Percentiles rank a stretch among this genome's conserved stretches.
phyloP scores from a whole-genome alignment of 2,888 invertebrate genomes.

The Mechanitis messenoides region DNA sequence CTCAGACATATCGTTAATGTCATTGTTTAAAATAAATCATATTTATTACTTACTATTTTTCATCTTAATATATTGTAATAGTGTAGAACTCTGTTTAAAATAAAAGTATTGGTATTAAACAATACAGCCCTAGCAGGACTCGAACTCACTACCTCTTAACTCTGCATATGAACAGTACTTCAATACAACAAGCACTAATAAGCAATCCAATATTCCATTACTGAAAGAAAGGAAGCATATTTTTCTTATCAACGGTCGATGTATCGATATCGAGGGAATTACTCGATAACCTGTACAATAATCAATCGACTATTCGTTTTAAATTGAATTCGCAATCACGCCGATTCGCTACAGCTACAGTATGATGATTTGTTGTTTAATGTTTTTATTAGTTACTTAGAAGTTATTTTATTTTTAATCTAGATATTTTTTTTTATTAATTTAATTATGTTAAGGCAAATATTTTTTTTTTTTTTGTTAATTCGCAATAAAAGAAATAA shows the following conservation, averaged over 20 bases:
- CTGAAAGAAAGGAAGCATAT: constrained; percentile 1
- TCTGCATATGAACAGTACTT: no score
- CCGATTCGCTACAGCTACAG: constrained; percentile 25
- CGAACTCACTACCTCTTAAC: no score
- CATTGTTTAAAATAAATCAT: no score
- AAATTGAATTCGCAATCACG: constrained; percentile 31
- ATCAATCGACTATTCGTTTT: constrained; percentile 11
- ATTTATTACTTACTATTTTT: no score
- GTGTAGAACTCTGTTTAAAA: no score
- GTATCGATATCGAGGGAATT: constrained; percentile 11
- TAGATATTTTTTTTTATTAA: not conserved
- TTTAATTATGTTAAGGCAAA: no score
- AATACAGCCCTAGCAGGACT: no score
- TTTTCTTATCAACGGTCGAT: constrained; percentile 1
- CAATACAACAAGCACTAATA: not conserved
- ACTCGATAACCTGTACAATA: constrained; percentile 16
- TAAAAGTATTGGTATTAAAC: no score
- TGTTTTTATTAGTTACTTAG: constrained; percentile 3
- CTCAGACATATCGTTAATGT: no score
- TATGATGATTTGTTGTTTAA: constrained; percentile 6
- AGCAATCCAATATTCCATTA: not conserved
- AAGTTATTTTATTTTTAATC: not conserved
- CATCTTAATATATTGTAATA: no score
- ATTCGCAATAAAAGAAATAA: not conserved
- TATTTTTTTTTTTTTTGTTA: not conserved